These are phyloP conservation scores for Aelia acuminata DNA, from an alignment of 2,888 invertebrate genomes.

Conservation along the genomic window DNA sequence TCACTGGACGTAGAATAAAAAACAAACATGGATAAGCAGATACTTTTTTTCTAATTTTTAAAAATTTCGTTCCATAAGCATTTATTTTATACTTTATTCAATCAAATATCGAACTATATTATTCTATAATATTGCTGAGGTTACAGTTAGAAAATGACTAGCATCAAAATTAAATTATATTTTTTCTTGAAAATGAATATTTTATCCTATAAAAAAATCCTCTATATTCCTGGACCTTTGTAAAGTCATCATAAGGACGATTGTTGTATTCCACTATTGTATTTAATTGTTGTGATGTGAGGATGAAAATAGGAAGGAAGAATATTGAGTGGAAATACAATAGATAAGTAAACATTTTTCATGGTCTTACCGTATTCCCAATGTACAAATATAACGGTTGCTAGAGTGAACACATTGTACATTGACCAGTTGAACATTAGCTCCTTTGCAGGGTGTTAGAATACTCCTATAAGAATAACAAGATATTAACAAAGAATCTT, in stretches of 20 bases:
- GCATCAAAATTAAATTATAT: too few relatives aligned
- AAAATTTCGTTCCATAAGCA: too few relatives aligned
- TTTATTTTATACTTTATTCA: too few relatives aligned
- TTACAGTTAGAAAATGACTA: too few relatives aligned
- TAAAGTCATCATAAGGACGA: background rate
- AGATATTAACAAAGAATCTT: slow-evolving; percentile 11
- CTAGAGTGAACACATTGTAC: slow-evolving; percentile 43
- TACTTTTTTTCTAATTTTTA: too few relatives aligned
- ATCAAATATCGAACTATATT: too few relatives aligned
- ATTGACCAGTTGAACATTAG: slow-evolving; percentile 54
- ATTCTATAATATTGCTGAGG: too few relatives aligned
- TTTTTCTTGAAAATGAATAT: too few relatives aligned
- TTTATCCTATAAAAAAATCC: too few relatives aligned
- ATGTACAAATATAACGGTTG: slow-evolving; percentile 48
- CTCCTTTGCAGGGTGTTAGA: slow-evolving; percentile 18
- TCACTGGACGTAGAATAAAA: too few relatives aligned
- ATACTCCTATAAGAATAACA: slow-evolving; percentile 48
- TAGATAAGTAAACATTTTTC: slow-evolving; percentile 7
- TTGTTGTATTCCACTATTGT: background rate
- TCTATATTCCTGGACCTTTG: background rate
- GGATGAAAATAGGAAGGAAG: background rate
- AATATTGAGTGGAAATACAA: background rate
- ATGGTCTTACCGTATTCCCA: slow-evolving; percentile 51
- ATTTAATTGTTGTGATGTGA: background rate
- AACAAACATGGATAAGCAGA: too few relatives aligned